Conservation (phyloP, 2,888 invertebrate genomes). For the Oxyscelio sp. region DNA sequence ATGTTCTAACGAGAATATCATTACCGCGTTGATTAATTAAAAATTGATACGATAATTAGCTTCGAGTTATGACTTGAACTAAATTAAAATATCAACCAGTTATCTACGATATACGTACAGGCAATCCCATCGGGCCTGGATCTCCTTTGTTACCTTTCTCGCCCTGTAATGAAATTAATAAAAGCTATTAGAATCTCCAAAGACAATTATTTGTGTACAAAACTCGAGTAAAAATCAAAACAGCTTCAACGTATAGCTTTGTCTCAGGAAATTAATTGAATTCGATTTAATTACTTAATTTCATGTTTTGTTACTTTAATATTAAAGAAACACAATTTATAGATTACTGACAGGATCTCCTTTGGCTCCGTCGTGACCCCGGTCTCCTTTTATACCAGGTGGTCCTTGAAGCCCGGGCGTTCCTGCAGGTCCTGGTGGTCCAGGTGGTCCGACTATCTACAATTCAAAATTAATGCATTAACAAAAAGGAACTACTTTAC, state of each 20-base stretch:
- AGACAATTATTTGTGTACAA: no score
- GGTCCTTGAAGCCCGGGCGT: constrained; percentile 94
- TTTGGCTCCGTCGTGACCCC: constrained; percentile 94
- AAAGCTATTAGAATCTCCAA: constrained; percentile 11
- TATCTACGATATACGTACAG: constrained; percentile 91
- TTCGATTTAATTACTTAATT: not conserved
- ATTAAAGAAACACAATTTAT: constrained; percentile 5
- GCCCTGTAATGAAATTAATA: constrained; percentile 90
- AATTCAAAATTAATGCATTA: not conserved
- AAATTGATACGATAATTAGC: not conserved
- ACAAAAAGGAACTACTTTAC: no score
- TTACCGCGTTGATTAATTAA: not conserved
- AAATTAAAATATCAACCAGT: constrained; percentile 17
- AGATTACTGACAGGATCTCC: constrained; percentile 93
- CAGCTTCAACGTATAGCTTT: no score
- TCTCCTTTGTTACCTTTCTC: constrained; percentile 95
- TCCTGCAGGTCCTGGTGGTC: constrained; percentile 94
- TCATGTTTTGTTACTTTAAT: not conserved
- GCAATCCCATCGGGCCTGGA: constrained; percentile 98
- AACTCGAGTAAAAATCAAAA: no score
- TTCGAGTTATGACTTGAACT: not conserved
- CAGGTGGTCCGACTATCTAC: constrained; percentile 91
- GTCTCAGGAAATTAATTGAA: no score
- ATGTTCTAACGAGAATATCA: no score
- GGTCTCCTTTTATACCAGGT: constrained; percentile 95